phyloP scores from a whole-genome alignment of 2,797 vertebrate species.

The Peromyscus aztecus region DNA sequence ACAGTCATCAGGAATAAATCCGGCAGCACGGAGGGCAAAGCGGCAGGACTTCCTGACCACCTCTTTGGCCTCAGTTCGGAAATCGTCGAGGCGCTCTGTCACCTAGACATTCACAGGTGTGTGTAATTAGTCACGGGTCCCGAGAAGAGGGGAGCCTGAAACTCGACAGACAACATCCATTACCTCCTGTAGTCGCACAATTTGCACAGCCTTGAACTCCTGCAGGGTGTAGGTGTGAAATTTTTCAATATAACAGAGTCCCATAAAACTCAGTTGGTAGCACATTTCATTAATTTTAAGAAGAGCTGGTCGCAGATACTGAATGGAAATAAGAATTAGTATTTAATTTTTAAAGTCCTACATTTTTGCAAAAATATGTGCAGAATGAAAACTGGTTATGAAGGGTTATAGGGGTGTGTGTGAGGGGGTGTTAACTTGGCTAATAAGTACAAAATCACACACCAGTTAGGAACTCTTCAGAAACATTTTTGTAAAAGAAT shows the following conservation, averaged over 20 bases:
- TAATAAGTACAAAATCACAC: neutral
- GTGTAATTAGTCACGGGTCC: neutral
- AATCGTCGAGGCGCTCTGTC: slow-evolving; percentile 86
- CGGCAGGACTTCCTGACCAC: slow-evolving; percentile 89
- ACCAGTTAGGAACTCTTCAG: neutral
- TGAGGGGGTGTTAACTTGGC: neutral
- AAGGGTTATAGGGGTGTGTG: neutral
- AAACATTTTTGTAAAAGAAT: slow-evolving; percentile 46
- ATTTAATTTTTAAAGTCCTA: neutral
- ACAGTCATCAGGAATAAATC: slow-evolving; percentile 84
- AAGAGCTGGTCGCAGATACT: slow-evolving; percentile 91
- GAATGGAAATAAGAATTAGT: slow-evolving; percentile 73
- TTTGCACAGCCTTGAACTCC: slow-evolving; percentile 89
- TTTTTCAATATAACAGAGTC: slow-evolving; percentile 89
- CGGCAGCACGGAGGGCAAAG: slow-evolving; percentile 86
- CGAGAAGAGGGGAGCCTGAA: neutral
- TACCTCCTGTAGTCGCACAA: slow-evolving; percentile 89
- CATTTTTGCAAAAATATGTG: neutral
- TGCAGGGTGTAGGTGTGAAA: slow-evolving; percentile 89
- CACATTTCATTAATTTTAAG: slow-evolving; percentile 93
- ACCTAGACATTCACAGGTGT: slow-evolving; percentile 85
- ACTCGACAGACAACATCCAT: neutral
- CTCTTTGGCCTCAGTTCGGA: slow-evolving; percentile 91
- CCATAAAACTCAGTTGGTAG: slow-evolving; percentile 88
- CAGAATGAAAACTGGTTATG: slow-evolving; percentile 4